Evolutionary conservation across 2,797 vertebrate genomes (phyloP).

Genomic region (Sylvia borin): DNA sequence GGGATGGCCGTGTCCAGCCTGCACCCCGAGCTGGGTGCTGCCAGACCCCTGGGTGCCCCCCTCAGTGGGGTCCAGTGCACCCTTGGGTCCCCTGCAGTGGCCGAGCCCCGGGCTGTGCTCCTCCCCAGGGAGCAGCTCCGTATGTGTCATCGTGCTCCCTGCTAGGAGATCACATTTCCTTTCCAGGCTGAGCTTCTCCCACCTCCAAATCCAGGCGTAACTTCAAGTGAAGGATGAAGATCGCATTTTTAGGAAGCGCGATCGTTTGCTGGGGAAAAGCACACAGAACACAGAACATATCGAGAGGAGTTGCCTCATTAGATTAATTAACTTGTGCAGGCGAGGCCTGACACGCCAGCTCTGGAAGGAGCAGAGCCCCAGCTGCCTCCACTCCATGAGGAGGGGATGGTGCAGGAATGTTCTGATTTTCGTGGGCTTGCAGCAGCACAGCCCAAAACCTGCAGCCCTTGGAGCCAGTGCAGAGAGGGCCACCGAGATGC

Average conservation of each 20-base stretch:
- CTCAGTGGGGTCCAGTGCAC: no score
- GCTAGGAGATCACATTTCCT: neutral
- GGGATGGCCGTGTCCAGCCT: rapidly evolving
- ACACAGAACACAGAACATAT: neutral
- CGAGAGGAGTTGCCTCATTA: conserved; percentile 52
- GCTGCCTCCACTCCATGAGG: neutral
- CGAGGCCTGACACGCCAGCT: neutral
- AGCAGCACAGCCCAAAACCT: neutral
- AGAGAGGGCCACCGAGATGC: neutral
- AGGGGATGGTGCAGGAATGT: neutral
- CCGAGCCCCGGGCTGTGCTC: neutral
- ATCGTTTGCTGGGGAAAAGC: conserved; percentile 25
- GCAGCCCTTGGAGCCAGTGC: neutral
- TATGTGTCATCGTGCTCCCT: neutral
- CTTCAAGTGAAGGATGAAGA: conserved; percentile 31
- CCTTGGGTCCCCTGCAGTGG: no score
- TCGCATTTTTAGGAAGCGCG: conserved; percentile 59
- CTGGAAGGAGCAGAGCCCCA: neutral
- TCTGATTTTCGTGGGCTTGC: rapidly evolving
- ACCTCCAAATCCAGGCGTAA: conserved; percentile 1
- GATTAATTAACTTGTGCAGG: conserved; percentile 54
- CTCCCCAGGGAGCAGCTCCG: neutral
- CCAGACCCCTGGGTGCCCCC: no score
- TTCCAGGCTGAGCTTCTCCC: neutral
- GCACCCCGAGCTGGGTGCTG: neutral